Percentiles rank a stretch among this genome's conserved stretches.
phyloP scores from a whole-genome alignment of 2,888 invertebrate genomes.

The Drosophila pseudotakahashii region DNA sequence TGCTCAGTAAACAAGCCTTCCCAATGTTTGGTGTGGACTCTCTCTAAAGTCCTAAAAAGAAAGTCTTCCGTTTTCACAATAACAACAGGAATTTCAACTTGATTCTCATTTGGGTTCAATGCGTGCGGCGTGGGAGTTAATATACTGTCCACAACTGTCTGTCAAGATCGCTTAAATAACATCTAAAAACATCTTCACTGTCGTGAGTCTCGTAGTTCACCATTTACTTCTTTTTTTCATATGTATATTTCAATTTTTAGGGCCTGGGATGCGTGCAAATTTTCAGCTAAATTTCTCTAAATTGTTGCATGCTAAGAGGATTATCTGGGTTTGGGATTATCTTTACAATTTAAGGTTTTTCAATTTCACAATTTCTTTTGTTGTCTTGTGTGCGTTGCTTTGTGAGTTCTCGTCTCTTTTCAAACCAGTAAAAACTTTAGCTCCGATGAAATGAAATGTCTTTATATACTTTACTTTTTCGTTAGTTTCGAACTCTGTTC shows the following conservation, averaged over 20 bases:
- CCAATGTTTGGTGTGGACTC: slow-evolving; percentile 4
- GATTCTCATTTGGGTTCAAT: slow-evolving; percentile 44
- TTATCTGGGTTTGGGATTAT: slow-evolving; percentile 29
- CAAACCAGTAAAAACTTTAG: slow-evolving; percentile 24
- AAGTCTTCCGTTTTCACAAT: slow-evolving; percentile 66
- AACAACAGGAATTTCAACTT: slow-evolving; percentile 55
- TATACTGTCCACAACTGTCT: slow-evolving; percentile 49
- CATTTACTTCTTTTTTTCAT: slow-evolving; percentile 31
- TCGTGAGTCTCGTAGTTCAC: slow-evolving; percentile 48
- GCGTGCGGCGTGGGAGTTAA: slow-evolving; percentile 4
- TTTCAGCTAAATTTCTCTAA: slow-evolving; percentile 73
- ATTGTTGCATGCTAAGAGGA: slow-evolving; percentile 61
- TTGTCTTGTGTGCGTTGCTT: slow-evolving; percentile 41
- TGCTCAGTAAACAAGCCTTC: slow-evolving; percentile 53
- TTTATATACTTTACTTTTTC: slow-evolving; percentile 8
- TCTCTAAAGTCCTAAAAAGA: slow-evolving; percentile 38
- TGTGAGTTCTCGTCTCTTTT: slow-evolving; percentile 23
- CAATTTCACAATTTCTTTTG: slow-evolving; percentile 7
- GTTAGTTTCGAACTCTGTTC: slow-evolving; percentile 62
- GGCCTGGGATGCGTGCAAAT: slow-evolving; percentile 61
- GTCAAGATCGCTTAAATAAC: slow-evolving; percentile 62
- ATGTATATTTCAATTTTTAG: slow-evolving; percentile 35
- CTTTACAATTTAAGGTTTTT: slow-evolving; percentile 17
- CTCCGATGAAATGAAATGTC: slow-evolving; percentile 33
- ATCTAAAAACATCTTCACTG: slow-evolving; percentile 62